Base-by-base conservation (phyloP, 2,888 invertebrate species). In the Pseudococcus longispinus region DNA sequence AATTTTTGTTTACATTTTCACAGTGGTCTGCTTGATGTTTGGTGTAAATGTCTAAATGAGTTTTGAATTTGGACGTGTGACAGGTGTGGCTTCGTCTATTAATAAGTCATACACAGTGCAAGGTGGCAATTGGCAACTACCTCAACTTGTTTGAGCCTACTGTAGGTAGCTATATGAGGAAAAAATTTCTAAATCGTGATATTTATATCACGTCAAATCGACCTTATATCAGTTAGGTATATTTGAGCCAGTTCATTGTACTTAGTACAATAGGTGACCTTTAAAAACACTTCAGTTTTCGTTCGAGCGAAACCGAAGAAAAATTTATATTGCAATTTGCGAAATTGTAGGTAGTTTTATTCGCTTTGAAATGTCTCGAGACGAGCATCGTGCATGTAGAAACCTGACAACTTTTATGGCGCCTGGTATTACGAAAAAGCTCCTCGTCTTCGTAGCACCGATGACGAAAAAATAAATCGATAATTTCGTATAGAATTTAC, bases 41-140 rank as follows among this genome's bases (percentile, higher is more conserved):
- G 29, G 26, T n/a, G 23, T 60, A 74, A 74, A 74, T 74, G 74
- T 29, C 32, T 74, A 80, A 42, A 80, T 42, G 20, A 80, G 13
- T 8, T 37, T 80, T 11, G 13, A 80, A 42, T 80, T 80, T 42
- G 37, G 77, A 80, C 42, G 77, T 29, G 77, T 80, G 70, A 80
- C 77, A 80, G 77, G 77, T 80, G 77, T 42, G 77, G 77, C 77
- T 70, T 29, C 26, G 65, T 65, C 26, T 70, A 70, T 29, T 70
- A 29, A 70, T 29, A 29, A 70, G 29, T 70, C 29, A 65, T 51
- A 26, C 29, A 29, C 29, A 26, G 23, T 3, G 70, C 18, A 70
- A 70, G 70, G 70, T 70, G 70, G 70, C 70, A 70, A 70, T 60
- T 60, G 60, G 60, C 60, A 60, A 23, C n/a, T 23, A 60, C 60